These are phyloP conservation scores for Acipenser oxyrinchus DNA, from an alignment of 2,797 vertebrate species.

Conservation along the genomic window DNA sequence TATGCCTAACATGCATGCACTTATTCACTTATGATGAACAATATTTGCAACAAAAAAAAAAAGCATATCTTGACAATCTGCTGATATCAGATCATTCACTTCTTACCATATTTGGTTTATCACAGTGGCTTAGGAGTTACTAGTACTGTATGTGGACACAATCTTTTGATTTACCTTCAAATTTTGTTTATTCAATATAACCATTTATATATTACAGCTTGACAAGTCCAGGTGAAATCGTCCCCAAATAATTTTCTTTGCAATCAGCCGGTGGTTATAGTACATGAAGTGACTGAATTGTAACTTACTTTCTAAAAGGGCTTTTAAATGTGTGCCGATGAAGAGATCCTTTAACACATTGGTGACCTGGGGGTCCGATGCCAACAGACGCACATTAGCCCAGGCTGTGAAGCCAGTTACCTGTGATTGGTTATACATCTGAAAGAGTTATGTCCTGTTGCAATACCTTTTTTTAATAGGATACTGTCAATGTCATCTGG, in stretches of 20 bases:
- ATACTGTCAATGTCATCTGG: neutral
- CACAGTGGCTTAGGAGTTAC: too few relatives aligned
- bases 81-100: too few relatives aligned
- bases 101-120: too few relatives aligned
- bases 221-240: neutral
- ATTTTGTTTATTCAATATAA: too few relatives aligned
- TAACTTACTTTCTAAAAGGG: constrained; percentile 25
- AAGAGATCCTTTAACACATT: constrained; percentile 31
- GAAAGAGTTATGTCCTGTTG: neutral
- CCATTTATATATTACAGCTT: neutral
- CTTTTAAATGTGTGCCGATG: constrained; percentile 18
- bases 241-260: neutral
- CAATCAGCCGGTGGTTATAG: neutral
- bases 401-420: constrained; percentile 28
- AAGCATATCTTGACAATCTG: too few relatives aligned
- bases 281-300: neutral
- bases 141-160: too few relatives aligned
- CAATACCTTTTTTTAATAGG: neutral
- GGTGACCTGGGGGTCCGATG: constrained; percentile 21
- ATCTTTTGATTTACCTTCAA: too few relatives aligned
- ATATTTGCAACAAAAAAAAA: too few relatives aligned
- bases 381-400: constrained; percentile 21
- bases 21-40: too few relatives aligned
- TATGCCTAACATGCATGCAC: too few relatives aligned
- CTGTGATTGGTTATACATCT: constrained; percentile 25